phyloP scores from a whole-genome alignment of 92 coral and sea anemone genomes.

The Zoanthus sociatus region DNA sequence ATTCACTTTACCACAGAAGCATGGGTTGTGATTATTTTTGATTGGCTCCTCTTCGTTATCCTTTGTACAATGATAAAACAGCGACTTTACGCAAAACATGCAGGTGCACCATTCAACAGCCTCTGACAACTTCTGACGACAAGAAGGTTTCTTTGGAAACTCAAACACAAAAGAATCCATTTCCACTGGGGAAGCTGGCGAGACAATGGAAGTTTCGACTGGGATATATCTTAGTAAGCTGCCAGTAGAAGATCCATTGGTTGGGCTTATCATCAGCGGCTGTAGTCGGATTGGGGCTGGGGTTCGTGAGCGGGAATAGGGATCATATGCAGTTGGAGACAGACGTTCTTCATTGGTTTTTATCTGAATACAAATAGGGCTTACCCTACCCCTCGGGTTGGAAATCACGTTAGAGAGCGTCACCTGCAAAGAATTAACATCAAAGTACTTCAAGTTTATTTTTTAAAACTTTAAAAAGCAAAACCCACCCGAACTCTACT shows the following conservation, averaged over 20 bases:
- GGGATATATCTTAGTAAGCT: neutral
- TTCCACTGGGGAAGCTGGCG: neutral
- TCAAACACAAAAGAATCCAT: neutral
- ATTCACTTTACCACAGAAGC: slow-evolving; percentile 48
- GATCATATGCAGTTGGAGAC: neutral
- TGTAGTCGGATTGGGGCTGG: neutral
- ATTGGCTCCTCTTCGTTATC: slow-evolving; percentile 6
- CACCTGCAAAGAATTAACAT: too few relatives aligned
- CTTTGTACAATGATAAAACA: slow-evolving; percentile 53
- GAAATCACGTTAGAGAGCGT: too few relatives aligned
- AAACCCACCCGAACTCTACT: too few relatives aligned
- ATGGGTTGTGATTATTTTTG: slow-evolving; percentile 10
- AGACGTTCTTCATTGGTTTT: neutral
- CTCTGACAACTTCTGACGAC: neutral
- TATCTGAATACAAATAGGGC: too few relatives aligned
- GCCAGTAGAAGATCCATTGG: neutral
- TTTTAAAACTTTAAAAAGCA: too few relatives aligned
- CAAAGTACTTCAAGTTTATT: too few relatives aligned
- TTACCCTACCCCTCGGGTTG: too few relatives aligned
- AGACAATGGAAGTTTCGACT: neutral
- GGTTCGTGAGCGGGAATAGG: neutral
- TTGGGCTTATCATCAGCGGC: neutral
- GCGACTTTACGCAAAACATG: slow-evolving; percentile 56
- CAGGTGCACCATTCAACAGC: slow-evolving; percentile 52
- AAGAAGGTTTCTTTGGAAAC: neutral